phyloP scores from a whole-genome alignment of 1,140 invertebrate species.

The Vanessa atalanta region DNA sequence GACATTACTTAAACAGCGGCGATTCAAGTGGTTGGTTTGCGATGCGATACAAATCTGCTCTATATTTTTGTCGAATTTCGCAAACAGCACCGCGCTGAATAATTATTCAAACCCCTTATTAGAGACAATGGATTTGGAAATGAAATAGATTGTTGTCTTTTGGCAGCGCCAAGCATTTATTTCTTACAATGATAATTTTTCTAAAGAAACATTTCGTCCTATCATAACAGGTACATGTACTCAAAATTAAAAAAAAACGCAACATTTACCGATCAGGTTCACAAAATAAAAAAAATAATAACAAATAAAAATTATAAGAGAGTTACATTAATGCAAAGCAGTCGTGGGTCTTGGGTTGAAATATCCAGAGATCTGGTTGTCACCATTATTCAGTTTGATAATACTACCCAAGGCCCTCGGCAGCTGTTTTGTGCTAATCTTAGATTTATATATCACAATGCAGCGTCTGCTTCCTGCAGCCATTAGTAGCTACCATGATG shows the following conservation, averaged over 20 bases:
- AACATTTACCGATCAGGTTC: slow-evolving; percentile 63
- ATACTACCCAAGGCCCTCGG: slow-evolving; percentile 50
- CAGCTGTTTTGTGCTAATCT: slow-evolving; percentile 67
- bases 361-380: slow-evolving; percentile 54
- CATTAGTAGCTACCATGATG: slow-evolving; percentile 78
- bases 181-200: slow-evolving; percentile 52
- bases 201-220: slow-evolving; percentile 53
- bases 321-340: slow-evolving; percentile 63
- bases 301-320: slow-evolving; percentile 62
- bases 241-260: slow-evolving; percentile 56
- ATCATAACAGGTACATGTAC: slow-evolving; percentile 79
- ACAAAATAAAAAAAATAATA: slow-evolving; percentile 58
- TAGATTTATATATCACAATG: slow-evolving; percentile 79
- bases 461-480: slow-evolving; percentile 74
- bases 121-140: slow-evolving; percentile 47
- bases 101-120: slow-evolving; percentile 47
- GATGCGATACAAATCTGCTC: slow-evolving; percentile 66
- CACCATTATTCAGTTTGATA: slow-evolving; percentile 57
- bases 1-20: slow-evolving; percentile 52
- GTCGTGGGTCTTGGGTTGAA: slow-evolving; percentile 48
- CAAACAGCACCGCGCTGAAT: slow-evolving; percentile 51
- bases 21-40: slow-evolving; percentile 51
- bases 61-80: slow-evolving; percentile 69
- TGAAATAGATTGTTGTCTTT: slow-evolving; percentile 50
- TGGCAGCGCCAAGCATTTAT: slow-evolving; percentile 64